Base-by-base conservation (phyloP, 2,888 invertebrate genomes). In the Spialia ferax region DNA sequence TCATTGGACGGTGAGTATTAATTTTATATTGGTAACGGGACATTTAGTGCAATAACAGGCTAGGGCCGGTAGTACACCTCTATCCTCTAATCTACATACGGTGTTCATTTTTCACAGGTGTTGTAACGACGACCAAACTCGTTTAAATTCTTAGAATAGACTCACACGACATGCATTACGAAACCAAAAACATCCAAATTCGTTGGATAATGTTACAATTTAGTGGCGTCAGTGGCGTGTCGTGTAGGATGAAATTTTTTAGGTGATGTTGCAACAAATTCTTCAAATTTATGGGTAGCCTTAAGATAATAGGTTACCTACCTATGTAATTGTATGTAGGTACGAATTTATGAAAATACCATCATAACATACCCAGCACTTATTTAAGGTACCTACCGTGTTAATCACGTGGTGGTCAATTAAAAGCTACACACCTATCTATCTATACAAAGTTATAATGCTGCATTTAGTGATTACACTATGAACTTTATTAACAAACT, bases 11-110 rank as follows among this genome's bases (percentile, higher is more conserved):
- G 76, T 81, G 70, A 70, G 70, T 78, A 83, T 85, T 88, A 86
- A 88, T 84, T 83, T 83, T 76, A 83, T 80, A 81, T 78, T 80
- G 80, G 79, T 88, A 87, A 87, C 85, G 86, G 86, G 77, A 83
- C 71, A 79, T 82, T 80, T 76, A 78, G 79, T 80, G 76, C 77
- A 75, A 78, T 77, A 79, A 79, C 78, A 76, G 69, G 64, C 74
- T 48, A 8, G 18, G 73, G 75, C 75, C 77, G 74, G 71, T 66
- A n/a, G 45, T 38, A 11, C 15, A 26, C 45, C 26, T 15, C 7
- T 7, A 42, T 42, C 42, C 15, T 42, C 15, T 42, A 42, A 23
- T 42, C 57, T 38, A 15, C 65, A 26, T 35, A 57, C 29, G 55
- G 48, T 35, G 59, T 26, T 65, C 35, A 59, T 29, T 66, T 60